Evolutionary conservation across 2,113 vertebrate species (phyloP).

Genomic region (Chamaea fasciata): DNA sequence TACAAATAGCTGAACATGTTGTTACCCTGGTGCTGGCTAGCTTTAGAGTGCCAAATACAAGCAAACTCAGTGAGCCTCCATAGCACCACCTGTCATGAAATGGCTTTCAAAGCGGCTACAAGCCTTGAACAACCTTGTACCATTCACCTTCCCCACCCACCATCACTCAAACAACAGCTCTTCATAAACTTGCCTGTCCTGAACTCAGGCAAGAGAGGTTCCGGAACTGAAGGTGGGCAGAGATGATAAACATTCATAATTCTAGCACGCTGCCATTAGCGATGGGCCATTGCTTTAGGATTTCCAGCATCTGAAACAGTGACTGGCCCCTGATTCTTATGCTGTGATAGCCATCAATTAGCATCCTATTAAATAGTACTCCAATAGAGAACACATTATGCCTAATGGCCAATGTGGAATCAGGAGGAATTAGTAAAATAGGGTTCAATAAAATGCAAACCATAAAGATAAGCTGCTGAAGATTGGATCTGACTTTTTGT

Average conservation of each 20-base stretch:
- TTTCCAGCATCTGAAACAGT: neutral
- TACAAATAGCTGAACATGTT: slow-evolving; percentile 89
- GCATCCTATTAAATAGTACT: slow-evolving; percentile 48
- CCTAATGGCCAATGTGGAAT: slow-evolving; percentile 57
- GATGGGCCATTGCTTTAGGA: neutral
- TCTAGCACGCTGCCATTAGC: neutral
- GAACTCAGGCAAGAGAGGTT: neutral
- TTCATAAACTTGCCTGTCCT: neutral
- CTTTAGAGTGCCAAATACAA: slow-evolving; percentile 72
- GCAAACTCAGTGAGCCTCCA: slow-evolving; percentile 76
- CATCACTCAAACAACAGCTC: slow-evolving; percentile 34
- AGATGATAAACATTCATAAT: neutral
- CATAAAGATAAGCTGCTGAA: slow-evolving; percentile 71
- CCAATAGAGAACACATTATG: slow-evolving; percentile 66
- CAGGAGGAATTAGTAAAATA: slow-evolving; percentile 67
- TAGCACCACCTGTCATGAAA: slow-evolving; percentile 81
- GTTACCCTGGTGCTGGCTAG: slow-evolving; percentile 80
- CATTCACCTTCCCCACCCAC: slow-evolving; percentile 38
- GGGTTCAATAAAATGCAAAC: slow-evolving; percentile 67
- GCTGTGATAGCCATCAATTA: slow-evolving; percentile 53
- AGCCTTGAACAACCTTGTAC: slow-evolving; percentile 61
- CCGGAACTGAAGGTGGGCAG: neutral
- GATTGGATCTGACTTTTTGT: slow-evolving; percentile 57
- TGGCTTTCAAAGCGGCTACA: slow-evolving; percentile 29
- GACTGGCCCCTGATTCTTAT: neutral